Conservation (phyloP, 2,113 vertebrate species). For the Mus pahari region DNA sequence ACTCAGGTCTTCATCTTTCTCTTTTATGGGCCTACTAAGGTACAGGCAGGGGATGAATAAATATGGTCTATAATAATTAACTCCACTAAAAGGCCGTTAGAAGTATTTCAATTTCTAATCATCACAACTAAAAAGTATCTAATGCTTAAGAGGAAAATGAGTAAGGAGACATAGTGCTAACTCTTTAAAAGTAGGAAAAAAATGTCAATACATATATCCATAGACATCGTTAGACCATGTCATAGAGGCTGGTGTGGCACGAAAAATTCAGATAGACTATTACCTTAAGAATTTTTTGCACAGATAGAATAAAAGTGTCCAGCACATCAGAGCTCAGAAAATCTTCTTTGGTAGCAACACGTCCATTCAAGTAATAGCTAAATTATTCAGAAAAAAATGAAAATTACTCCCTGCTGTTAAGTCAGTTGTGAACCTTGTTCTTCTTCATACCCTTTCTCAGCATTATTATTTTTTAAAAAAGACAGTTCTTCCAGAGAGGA, state of each 20-base stretch:
- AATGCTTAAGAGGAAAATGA: not conserved
- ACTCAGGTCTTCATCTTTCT: not conserved
- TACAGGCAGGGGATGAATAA: not conserved
- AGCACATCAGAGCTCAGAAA: conserved; percentile 93
- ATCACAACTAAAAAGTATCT: not conserved
- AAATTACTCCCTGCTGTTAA: not conserved
- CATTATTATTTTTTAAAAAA: not conserved
- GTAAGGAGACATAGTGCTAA: not conserved
- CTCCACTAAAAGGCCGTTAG: not conserved
- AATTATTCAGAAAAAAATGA: conserved; percentile 35
- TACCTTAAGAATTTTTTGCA: conserved; percentile 90
- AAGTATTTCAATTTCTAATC: conserved; percentile 41
- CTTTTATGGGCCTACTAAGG: not conserved
- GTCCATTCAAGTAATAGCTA: conserved; percentile 96
- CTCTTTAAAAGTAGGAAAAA: conserved; percentile 39
- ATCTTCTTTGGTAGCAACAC: conserved; percentile 91
- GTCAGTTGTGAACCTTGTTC: not conserved
- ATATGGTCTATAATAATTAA: not conserved
- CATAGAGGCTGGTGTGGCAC: conserved; percentile 9
- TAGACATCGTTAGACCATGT: not conserved
- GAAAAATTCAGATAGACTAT: conserved; percentile 15
- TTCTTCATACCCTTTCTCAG: not conserved
- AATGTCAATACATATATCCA: not conserved
- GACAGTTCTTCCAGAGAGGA: not conserved
- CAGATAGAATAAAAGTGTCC: conserved; percentile 89